Evolutionary conservation across 2,797 vertebrate species (phyloP), one percentile per base, ranked within the genome.

Genomic region (Chrosomus eos): DNA sequence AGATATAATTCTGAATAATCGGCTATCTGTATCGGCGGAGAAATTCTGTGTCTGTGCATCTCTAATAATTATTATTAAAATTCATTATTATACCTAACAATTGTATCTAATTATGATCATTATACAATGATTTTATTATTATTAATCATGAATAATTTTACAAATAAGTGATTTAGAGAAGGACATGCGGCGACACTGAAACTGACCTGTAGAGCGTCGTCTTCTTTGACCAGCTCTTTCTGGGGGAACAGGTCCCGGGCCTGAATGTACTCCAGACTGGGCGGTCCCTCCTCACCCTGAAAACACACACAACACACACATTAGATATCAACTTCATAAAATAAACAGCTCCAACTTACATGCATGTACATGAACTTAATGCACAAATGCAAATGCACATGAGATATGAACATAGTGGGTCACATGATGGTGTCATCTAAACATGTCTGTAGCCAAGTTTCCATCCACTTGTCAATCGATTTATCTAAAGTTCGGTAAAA

Each of bases 231-330:
- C 89, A 99, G 96, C 92, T 99, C 98, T 94, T 98, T 98, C 5
- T 96, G 97, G 91, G 98, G 98, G 90, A 99, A 99, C 93, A 99
- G 96, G 94, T 99, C 98, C 95, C 99, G 99, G 91, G 98, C 97
- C 96, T 99, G 98, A 94, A 99, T 99, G 91, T 99, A 99, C 96
- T 99, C 98, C 97, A 99, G 96, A 95, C 98, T 99, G 94, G 98
- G 98, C 92, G 98, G 98, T 85, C 97, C 98, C 89, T 99, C 98
- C 95, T 99, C 98, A 97, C 98, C 98, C 98, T 99, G 91, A 88
- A 36, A 19, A 87, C 36, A 87, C 77, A 88, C 53, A 40, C 31
- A 26, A 5, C 14, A 83, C 64, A 85, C 48, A 71, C 7, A 1
- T 0, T 66, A 75, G 9, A 77, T 36, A 48, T 8, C 28, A 16